Conservation (phyloP, 2,113 vertebrate species). For the Petromus typicus region DNA sequence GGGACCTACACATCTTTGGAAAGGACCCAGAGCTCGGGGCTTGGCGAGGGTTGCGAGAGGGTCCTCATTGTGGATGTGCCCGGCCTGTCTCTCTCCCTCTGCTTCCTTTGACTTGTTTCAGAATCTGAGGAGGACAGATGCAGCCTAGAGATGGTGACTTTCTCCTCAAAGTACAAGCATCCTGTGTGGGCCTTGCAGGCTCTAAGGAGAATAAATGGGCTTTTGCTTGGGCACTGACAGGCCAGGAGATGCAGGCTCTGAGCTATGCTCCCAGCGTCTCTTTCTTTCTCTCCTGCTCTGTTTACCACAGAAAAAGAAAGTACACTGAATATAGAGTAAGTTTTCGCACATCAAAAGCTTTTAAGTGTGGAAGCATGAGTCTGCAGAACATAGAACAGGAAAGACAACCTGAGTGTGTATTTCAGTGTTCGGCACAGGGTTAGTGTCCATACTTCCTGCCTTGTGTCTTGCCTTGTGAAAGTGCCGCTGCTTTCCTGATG, state of each 20-base stretch:
- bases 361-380: not conserved
- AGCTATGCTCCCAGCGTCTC: not conserved
- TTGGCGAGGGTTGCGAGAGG: fast-evolving
- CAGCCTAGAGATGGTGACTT: not conserved
- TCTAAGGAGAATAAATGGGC: not conserved
- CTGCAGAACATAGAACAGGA: not conserved
- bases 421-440: fast-evolving
- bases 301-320: not conserved
- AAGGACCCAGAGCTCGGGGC: not conserved
- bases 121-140: not conserved
- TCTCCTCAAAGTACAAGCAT: not conserved
- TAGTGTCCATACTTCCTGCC: fast-evolving
- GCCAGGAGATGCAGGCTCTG: not conserved
- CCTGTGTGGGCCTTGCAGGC: not conserved
- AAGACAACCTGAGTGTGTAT: not conserved
- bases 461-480: not conserved
- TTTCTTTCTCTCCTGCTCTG: not conserved
- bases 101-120: not conserved
- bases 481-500: not conserved
- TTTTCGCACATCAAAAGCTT: not conserved
- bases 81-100: too few species aligned
- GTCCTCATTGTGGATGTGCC: fast-evolving
- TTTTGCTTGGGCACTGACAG: not conserved
- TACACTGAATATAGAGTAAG: not conserved
- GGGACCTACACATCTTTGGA: fast-evolving